Evolutionary conservation across 2,888 invertebrate genomes (phyloP).

Genomic region (Fabriciana adippe): DNA sequence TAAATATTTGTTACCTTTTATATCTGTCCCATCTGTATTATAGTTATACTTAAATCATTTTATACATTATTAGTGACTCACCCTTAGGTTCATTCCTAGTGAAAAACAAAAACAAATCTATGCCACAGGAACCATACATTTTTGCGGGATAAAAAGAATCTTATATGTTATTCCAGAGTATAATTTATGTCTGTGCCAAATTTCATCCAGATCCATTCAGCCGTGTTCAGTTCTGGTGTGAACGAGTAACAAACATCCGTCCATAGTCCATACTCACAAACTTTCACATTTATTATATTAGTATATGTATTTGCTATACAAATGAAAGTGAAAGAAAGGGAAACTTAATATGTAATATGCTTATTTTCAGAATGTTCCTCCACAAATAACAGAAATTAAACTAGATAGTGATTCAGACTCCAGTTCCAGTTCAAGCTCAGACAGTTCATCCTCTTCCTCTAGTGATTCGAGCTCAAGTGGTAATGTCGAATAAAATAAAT

Average conservation of each 20-base stretch:
- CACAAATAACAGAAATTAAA: conserved; percentile 65
- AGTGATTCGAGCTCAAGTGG: conserved; percentile 69
- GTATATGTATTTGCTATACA: neutral
- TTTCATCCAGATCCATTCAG: too few species aligned
- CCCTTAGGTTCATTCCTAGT: too few species aligned
- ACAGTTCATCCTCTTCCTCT: conserved; percentile 61
- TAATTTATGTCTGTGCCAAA: too few species aligned
- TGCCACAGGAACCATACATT: too few species aligned
- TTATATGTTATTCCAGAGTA: too few species aligned
- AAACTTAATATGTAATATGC: neutral
- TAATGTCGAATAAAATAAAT: conserved; percentile 37
- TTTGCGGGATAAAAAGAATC: too few species aligned
- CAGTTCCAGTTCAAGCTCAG: conserved; percentile 60
- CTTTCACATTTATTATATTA: too few species aligned
- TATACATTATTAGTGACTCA: neutral
- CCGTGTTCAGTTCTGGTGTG: too few species aligned
- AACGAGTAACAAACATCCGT: too few species aligned
- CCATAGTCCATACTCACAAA: too few species aligned
- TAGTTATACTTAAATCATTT: neutral
- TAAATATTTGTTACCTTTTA: neutral
- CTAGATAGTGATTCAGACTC: conserved; percentile 65
- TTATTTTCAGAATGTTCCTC: conserved; percentile 65
- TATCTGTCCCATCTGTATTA: neutral
- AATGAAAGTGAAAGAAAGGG: neutral
- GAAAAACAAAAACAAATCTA: too few species aligned